phyloP scores from a whole-genome alignment of 2,113 vertebrate genomes.

The Phoxinus phoxinus region DNA sequence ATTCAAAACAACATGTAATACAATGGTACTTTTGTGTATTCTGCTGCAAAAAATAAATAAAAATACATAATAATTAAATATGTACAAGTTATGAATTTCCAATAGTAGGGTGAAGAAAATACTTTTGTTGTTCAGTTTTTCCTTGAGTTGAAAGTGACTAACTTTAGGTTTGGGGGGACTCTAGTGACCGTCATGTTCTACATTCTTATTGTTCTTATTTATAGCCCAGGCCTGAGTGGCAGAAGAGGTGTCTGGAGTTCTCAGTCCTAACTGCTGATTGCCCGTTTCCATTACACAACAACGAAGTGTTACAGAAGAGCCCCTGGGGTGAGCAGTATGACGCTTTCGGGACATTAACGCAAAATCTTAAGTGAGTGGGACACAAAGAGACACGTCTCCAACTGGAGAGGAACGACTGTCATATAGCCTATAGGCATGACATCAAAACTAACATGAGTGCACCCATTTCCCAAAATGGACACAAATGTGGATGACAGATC shows the following conservation, averaged over 20 bases:
- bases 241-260: neutral
- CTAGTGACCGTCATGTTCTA: neutral
- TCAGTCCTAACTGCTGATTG: slow-evolving; percentile 14
- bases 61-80: neutral
- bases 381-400: neutral
- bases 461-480: neutral
- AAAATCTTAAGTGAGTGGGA: neutral
- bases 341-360: neutral
- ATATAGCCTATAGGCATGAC: neutral
- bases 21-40: neutral
- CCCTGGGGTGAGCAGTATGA: neutral
- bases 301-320: neutral
- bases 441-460: neutral
- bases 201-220: neutral
- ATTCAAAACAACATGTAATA: neutral
- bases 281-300: slow-evolving; percentile 14
- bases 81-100: neutral
- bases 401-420: neutral
- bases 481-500: slow-evolving; percentile 36
- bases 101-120: neutral
- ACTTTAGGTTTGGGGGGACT: neutral
- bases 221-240: slow-evolving; percentile 10
- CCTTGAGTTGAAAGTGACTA: neutral
- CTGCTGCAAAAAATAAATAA: neutral
- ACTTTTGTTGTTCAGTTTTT: neutral